Base-by-base conservation (phyloP, 2,888 invertebrate genomes). In the Chalcis sispes region DNA sequence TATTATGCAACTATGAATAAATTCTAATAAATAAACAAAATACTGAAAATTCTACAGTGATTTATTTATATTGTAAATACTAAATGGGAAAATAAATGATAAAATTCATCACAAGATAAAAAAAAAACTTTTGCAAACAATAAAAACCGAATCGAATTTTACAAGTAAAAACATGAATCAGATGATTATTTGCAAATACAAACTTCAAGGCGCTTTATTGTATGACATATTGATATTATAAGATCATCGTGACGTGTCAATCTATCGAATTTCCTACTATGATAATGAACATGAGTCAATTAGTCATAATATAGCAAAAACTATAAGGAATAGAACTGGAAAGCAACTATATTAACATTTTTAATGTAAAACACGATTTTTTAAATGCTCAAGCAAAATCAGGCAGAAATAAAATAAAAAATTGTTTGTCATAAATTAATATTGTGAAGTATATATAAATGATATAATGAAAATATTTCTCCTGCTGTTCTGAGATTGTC, bases 401-500 rank as follows among this genome's bases (percentile, higher is more conserved):
- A 72, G 59, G 59, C 66, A 76, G 64, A 27, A 71, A 73, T 65
- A 40, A 18, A 61, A 20, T 20, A 3, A n/a, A 50, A 75, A 52
- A 23, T 64, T 64, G 23, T 36, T 23, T 59, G 8, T 50, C 25
- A 42, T 29, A 40, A 48, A 66, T 61, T 13, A n/a, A 29, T 8
- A 18, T 20, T 56, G 50, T 36, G 13, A 42, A 4, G n/a, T 8
- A 42, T 2, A 13, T 13, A 2, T n/a, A 50, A 65, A 42, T 67
- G 32, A 67, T 1, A 8, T 61, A 15, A 75, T 10, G 23, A 50
- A 23, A 32, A 69, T 64, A 1, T 62, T 54, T 62, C 62, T 71
- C 50, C 50, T 62, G 50, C 58, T 71, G 72, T 36, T 77, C 67
- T 73, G 73, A 72, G 36, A 66, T 56, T 72, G 59, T 71, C 62